phyloP scores from a whole-genome alignment of 2,113 vertebrate species.

The Phoenicopterus ruber region DNA sequence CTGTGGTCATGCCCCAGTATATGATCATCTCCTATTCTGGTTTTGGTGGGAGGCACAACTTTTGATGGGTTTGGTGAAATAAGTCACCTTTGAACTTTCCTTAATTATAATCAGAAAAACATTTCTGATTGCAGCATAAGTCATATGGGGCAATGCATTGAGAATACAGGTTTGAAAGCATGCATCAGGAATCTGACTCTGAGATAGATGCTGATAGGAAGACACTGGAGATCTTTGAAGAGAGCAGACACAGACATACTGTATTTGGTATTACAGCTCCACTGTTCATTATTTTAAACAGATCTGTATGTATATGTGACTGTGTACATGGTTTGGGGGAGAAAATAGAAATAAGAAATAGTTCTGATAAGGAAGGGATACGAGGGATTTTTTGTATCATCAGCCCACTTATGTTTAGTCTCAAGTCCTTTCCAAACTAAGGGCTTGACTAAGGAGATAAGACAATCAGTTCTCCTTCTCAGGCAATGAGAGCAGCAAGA shows the following conservation, averaged over 20 bases:
- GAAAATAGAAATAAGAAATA: neutral
- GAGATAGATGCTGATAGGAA: neutral
- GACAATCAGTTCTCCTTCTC: neutral
- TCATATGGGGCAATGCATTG: neutral
- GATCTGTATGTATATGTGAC: neutral
- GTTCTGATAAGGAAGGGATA: slow-evolving; percentile 20
- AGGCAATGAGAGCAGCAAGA: neutral
- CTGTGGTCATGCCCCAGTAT: neutral
- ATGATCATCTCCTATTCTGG: neutral
- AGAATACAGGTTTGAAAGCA: fast-evolving
- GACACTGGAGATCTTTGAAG: neutral
- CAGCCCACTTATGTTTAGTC: neutral
- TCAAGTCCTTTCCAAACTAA: neutral
- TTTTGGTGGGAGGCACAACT: neutral
- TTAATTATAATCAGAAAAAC: neutral
- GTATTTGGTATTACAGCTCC: neutral
- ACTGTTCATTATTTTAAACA: neutral
- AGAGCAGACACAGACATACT: neutral
- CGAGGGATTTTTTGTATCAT: slow-evolving; percentile 13
- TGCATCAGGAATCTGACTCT: neutral
- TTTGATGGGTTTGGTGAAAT: neutral
- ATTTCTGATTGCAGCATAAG: neutral
- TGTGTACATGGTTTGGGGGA: neutral
- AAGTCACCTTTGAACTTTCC: neutral
- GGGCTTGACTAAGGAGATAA: neutral